Percentiles rank a stretch among this genome's conserved stretches.
phyloP scores from a whole-genome alignment of 92 coral and sea anemone genomes.

The Paramuricea clavata region DNA sequence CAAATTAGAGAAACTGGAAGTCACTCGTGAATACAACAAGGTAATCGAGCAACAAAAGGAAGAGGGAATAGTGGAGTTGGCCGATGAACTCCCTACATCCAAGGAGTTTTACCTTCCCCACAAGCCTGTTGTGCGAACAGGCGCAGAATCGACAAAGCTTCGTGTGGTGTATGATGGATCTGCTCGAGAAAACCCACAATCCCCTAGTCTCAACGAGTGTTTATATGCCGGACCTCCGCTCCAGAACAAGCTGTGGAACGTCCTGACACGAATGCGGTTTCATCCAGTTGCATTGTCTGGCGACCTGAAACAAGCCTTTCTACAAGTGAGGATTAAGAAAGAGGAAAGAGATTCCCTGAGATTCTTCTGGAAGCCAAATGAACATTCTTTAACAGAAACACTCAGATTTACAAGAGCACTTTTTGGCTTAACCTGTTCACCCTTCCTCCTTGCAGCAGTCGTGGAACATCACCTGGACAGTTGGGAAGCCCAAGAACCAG shows the following conservation, averaged over 20 bases:
- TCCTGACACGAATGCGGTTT: not conserved
- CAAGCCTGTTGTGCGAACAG: not conserved
- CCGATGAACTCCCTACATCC: slow-evolving; percentile 13
- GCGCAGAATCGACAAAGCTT: slow-evolving; percentile 1
- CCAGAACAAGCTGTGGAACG: too few species aligned
- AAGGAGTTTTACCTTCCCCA: slow-evolving; percentile 47
- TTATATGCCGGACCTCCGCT: too few species aligned
- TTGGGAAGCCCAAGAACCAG: too few species aligned
- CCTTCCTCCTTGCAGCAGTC: too few species aligned
- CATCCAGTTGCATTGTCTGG: not conserved
- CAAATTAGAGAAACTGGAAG: slow-evolving; percentile 16
- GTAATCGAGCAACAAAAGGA: slow-evolving; percentile 23
- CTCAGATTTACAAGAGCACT: too few species aligned
- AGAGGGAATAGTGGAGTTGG: slow-evolving; percentile 17
- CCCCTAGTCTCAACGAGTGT: slow-evolving; percentile 17
- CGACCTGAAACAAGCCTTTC: too few species aligned
- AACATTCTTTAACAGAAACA: too few species aligned
- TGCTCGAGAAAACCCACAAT: slow-evolving; percentile 26
- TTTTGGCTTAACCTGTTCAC: too few species aligned
- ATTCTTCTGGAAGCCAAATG: too few species aligned
- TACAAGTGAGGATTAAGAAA: too few species aligned
- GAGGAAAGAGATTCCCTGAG: too few species aligned
- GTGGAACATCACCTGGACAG: too few species aligned
- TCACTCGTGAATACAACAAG: slow-evolving; percentile 9
- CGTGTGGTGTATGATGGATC: slow-evolving; percentile 11